These are phyloP conservation scores for Pogonus chalceus DNA, from an alignment of 1,140 invertebrate genomes.

Conservation along the genomic window DNA sequence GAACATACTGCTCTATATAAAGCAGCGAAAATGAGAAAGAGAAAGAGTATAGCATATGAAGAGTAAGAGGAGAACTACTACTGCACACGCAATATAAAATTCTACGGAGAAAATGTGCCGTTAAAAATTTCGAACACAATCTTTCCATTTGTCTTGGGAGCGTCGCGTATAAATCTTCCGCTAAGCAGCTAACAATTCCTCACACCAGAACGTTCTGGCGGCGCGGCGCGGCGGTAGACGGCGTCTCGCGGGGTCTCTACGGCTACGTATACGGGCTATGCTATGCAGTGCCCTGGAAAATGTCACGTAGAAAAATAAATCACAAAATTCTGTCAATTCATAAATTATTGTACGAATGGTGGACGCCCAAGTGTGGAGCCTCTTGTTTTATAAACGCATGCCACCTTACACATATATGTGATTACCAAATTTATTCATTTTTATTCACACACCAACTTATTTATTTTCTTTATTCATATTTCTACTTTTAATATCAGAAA, in stretches of 20 bases:
- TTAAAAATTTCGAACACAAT: slow-evolving; percentile 26
- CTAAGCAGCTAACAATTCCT: slow-evolving; percentile 19
- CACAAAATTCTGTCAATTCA: slow-evolving; percentile 2
- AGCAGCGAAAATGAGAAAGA: too few relatives aligned
- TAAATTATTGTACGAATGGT: slow-evolving; percentile 2
- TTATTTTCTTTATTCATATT: too few relatives aligned
- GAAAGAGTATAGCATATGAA: neutral
- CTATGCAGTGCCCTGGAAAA: neutral
- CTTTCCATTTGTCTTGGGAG: slow-evolving; percentile 24
- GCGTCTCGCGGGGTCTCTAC: neutral
- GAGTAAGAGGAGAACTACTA: neutral
- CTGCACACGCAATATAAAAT: slow-evolving; percentile 7
- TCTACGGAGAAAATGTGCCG: slow-evolving; percentile 17
- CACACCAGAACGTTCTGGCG: slow-evolving; percentile 15
- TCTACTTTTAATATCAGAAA: too few relatives aligned
- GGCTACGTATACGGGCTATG: neutral
- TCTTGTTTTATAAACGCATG: neutral
- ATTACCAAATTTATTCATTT: too few relatives aligned
- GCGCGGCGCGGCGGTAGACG: slow-evolving; percentile 8
- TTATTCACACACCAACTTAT: too few relatives aligned
- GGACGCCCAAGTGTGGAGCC: neutral
- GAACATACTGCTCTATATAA: neutral
- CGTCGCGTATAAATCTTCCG: slow-evolving; percentile 16
- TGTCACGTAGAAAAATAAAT: slow-evolving; percentile 3
- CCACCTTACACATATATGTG: too few relatives aligned